These are phyloP conservation scores for Trypoxylon attenuatum DNA, from an alignment of 2,888 invertebrate species.

Conservation along the genomic window DNA sequence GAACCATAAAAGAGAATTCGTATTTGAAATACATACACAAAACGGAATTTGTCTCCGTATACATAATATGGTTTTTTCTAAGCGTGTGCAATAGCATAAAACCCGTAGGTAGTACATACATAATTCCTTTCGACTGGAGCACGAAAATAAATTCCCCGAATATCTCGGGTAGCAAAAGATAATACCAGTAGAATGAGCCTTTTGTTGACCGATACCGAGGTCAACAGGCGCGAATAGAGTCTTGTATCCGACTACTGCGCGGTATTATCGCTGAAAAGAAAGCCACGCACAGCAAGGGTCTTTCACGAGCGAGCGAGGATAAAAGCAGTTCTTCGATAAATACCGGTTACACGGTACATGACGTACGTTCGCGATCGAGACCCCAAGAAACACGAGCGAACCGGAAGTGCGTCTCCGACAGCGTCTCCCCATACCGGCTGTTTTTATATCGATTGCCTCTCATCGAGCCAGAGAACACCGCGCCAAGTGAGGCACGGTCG, in stretches of 20 bases:
- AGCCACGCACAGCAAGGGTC: conserved; percentile 41
- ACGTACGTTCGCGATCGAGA: conserved; percentile 12
- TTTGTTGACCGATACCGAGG: conserved; percentile 61
- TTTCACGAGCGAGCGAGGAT: conserved; percentile 52
- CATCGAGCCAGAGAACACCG: background rate
- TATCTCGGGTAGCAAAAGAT: conserved; percentile 56
- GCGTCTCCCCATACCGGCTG: conserved; percentile 17
- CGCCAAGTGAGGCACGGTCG: background rate
- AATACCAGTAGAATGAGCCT: conserved; percentile 69
- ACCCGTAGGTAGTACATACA: too few species aligned
- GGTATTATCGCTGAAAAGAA: conserved; percentile 59
- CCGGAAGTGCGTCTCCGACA: background rate
- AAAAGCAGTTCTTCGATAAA: conserved; percentile 55
- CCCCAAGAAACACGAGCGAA: background rate
- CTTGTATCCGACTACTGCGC: conserved; percentile 44
- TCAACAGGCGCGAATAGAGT: conserved; percentile 62
- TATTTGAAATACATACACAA: too few species aligned
- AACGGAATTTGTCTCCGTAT: too few species aligned
- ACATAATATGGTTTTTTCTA: too few species aligned
- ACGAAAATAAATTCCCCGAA: conserved; percentile 57
- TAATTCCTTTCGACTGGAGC: conserved; percentile 47
- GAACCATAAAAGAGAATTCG: too few species aligned
- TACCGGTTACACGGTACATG: conserved; percentile 45
- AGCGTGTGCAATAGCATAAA: too few species aligned
- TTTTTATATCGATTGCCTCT: conserved; percentile 16